phyloP scores from a whole-genome alignment of 2,888 invertebrate genomes.

The Parthenolecanium corni region DNA sequence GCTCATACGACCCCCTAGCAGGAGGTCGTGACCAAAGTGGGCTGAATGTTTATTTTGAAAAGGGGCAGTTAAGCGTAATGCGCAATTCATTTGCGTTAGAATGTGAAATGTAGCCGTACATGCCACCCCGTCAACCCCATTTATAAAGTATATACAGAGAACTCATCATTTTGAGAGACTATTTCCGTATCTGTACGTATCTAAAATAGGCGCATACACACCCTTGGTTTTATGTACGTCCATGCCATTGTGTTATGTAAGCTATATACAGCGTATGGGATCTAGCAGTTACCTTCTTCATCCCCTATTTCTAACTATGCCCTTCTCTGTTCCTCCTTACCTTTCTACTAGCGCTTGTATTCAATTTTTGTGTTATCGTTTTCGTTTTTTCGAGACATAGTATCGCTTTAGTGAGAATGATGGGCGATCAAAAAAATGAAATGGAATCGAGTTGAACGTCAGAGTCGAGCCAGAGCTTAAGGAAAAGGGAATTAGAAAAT shows the following conservation, averaged over 20 bases:
- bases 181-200: constrained; percentile 16
- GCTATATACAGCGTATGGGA: neutral
- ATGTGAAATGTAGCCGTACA: constrained; percentile 28
- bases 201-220: neutral
- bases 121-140: neutral
- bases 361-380: neutral
- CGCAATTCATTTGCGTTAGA: constrained; percentile 28
- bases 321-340: neutral
- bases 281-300: neutral
- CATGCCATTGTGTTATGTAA: constrained; percentile 19
- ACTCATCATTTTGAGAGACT: constrained; percentile 20
- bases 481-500: too few relatives aligned
- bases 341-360: neutral
- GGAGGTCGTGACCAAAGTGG: constrained; percentile 29
- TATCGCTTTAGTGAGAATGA: too few relatives aligned
- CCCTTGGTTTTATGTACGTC: constrained; percentile 6
- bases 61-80: constrained; percentile 30
- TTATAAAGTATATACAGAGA: neutral
- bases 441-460: too few relatives aligned
- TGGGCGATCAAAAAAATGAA: too few relatives aligned
- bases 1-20: constrained; percentile 22
- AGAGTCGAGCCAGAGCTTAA: too few relatives aligned
- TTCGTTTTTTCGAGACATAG: too few relatives aligned
- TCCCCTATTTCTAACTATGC: neutral
- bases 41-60: constrained; percentile 30